phyloP scores from a whole-genome alignment of 2,888 invertebrate species.

The Tiliacea citrago region DNA sequence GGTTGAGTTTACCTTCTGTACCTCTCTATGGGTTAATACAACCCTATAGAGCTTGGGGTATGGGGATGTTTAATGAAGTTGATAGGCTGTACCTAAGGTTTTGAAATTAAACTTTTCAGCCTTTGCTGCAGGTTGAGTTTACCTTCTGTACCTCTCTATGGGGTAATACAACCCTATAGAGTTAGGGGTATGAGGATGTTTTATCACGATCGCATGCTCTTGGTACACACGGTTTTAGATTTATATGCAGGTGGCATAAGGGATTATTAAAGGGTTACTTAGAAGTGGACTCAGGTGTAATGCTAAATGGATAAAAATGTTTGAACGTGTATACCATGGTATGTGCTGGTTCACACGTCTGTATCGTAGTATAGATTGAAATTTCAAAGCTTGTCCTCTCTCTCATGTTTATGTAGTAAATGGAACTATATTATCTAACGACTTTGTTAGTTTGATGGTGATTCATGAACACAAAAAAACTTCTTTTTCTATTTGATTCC shows the following conservation, averaged over 20 bases:
- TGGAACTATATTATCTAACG: background rate
- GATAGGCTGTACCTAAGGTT: too few relatives aligned
- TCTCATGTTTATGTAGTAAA: background rate
- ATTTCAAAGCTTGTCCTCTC: background rate
- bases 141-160: constrained; percentile 1
- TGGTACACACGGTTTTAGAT: constrained; percentile 34
- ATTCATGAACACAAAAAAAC: background rate
- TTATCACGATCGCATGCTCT: constrained; percentile 44
- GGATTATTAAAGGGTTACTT: constrained; percentile 27
- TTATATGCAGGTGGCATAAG: constrained; percentile 24
- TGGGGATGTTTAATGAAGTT: too few relatives aligned
- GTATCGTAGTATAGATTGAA: too few relatives aligned
- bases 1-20: too few relatives aligned
- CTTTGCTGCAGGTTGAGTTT: background rate
- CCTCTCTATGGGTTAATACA: too few relatives aligned
- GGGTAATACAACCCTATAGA: constrained; percentile 5
- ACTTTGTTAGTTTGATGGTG: background rate
- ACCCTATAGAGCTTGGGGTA: too few relatives aligned
- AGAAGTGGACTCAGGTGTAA: constrained; percentile 6
- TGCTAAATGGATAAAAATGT: background rate
- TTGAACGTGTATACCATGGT: background rate
- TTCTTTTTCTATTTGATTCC: background rate
- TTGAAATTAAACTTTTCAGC: too few relatives aligned
- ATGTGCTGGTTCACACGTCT: background rate
- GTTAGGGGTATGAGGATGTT: constrained; percentile 28